Percentiles rank a stretch among this genome's conserved stretches.
Evolutionary conservation across 2,113 vertebrate genomes (phyloP).

Genomic region (Mohoua ochrocephala): DNA sequence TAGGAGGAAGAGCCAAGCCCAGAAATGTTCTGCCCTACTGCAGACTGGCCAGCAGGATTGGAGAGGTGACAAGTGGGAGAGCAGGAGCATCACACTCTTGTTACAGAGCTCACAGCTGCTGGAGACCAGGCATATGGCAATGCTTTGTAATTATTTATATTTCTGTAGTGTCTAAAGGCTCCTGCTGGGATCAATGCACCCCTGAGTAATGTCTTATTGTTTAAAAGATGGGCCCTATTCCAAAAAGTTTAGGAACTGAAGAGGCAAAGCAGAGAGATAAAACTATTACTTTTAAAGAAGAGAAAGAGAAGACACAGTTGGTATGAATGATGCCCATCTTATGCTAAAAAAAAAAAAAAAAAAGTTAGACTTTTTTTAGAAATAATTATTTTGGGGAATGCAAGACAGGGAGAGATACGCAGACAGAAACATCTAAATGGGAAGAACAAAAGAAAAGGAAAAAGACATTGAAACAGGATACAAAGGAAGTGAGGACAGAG

Average conservation of each 20-base stretch:
- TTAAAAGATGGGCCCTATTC: background rate
- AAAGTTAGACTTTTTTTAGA: background rate
- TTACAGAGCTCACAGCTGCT: background rate
- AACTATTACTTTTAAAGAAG: background rate
- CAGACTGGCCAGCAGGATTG: background rate
- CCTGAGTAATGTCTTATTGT: background rate
- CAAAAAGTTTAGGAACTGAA: background rate
- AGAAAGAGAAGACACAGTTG: background rate
- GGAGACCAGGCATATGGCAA: background rate
- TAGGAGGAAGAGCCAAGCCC: background rate
- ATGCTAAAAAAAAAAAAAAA: background rate
- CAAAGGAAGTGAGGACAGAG: background rate
- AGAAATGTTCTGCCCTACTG: background rate
- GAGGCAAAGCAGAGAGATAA: background rate
- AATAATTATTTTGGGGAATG: background rate
- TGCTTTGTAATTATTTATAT: slow-evolving; percentile 5
- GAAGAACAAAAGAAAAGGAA: background rate
- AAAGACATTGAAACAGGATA: background rate
- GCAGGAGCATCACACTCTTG: background rate
- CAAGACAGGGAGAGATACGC: background rate
- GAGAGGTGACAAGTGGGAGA: background rate
- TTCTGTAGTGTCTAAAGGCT: background rate
- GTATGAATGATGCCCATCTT: background rate
- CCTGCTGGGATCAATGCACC: background rate
- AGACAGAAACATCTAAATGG: background rate